Percentiles rank a stretch among this genome's conserved stretches.
Evolutionary conservation across 2,113 vertebrate genomes (phyloP).

Genomic region (Dendropsophus ebraccatus): DNA sequence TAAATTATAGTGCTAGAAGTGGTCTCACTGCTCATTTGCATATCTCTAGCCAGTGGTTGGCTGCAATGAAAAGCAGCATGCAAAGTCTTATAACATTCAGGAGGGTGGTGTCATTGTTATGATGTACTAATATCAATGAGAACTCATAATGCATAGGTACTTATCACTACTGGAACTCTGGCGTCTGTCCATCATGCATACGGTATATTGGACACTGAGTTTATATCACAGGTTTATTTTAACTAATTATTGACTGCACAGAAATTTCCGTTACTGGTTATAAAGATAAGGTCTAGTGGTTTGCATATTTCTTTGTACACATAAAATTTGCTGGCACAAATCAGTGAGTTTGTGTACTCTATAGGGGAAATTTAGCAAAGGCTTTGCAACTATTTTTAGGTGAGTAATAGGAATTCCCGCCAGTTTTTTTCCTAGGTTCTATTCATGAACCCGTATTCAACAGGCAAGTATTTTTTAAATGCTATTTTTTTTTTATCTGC

Average conservation of each 20-base stretch:
- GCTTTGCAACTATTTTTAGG: too few species aligned
- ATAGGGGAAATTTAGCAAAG: too few species aligned
- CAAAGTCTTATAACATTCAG: constrained; percentile 11
- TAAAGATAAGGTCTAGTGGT: background rate
- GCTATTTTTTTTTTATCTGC: too few species aligned
- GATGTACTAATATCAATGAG: constrained; percentile 11
- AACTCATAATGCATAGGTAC: background rate
- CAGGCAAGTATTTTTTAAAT: too few species aligned
- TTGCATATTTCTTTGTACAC: too few species aligned
- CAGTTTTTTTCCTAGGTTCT: too few species aligned
- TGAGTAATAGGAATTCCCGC: too few species aligned
- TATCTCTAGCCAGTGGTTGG: constrained; percentile 22
- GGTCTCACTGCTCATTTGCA: constrained; percentile 22
- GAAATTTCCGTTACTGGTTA: background rate
- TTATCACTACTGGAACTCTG: background rate
- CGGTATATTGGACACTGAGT: background rate
- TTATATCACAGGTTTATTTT: background rate
- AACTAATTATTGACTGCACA: background rate
- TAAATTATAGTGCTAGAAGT: constrained; percentile 29
- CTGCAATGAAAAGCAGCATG: background rate
- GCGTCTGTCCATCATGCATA: background rate
- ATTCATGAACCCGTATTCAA: too few species aligned
- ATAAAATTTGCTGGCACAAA: too few species aligned
- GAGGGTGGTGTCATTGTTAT: background rate
- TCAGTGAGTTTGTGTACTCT: too few species aligned